Percentiles rank a stretch among this genome's conserved stretches.
These are phyloP conservation scores for Cassiopea xamachana DNA, from an alignment of 30 jellyfish, hydroid and myxozoan genomes.

Conservation along the genomic window DNA sequence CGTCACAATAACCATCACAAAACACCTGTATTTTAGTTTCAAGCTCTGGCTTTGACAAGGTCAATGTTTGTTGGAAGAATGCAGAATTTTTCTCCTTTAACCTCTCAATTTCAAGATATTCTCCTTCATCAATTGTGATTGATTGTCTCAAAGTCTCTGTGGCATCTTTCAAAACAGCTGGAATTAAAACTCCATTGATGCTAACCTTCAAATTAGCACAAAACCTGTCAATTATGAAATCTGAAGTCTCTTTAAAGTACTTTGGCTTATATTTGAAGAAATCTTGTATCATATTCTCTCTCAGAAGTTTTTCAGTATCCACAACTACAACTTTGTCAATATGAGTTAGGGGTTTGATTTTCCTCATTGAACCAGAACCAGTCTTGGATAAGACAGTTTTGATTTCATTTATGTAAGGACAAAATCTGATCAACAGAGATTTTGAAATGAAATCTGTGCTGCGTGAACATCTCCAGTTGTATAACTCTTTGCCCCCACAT, in stretches of 20 bases:
- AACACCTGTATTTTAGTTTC: background rate
- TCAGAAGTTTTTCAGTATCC: constrained; percentile 17
- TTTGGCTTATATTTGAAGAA: constrained; percentile 67
- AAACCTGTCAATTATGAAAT: constrained; percentile 47
- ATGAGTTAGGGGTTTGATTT: constrained; percentile 62
- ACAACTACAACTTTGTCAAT: constrained; percentile 28
- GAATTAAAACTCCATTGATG: background rate
- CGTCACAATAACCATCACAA: constrained; percentile 18
- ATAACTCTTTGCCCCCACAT: background rate
- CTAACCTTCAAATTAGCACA: constrained; percentile 31
- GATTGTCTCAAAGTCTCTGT: background rate
- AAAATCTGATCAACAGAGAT: constrained; percentile 39
- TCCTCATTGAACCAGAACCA: constrained; percentile 48
- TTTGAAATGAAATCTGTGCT: constrained; percentile 15
- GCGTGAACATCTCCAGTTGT: background rate
- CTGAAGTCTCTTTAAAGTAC: constrained; percentile 52
- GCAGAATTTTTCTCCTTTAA: constrained; percentile 36
- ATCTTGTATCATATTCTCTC: constrained; percentile 47
- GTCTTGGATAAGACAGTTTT: constrained; percentile 26
- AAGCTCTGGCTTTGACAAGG: constrained; percentile 7
- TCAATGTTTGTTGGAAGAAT: background rate
- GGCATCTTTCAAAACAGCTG: constrained; percentile 19
- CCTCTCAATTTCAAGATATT: constrained; percentile 30
- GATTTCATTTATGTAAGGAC: constrained; percentile 62
- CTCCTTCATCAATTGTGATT: constrained; percentile 6